Conservation (phyloP, 2,113 vertebrate species). For the Aspidoscelis tigris region DNA sequence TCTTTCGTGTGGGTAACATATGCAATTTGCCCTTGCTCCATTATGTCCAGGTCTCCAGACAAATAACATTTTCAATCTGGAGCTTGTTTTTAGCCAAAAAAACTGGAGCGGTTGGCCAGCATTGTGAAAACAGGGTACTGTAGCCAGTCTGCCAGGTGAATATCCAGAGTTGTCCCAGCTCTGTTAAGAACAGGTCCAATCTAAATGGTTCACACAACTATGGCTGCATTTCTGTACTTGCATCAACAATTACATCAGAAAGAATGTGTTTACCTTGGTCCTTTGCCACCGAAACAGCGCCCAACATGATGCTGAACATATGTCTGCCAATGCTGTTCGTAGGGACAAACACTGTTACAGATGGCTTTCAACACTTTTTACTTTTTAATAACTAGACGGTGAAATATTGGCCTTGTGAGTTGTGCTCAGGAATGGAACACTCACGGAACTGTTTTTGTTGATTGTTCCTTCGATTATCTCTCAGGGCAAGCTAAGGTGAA, state of each 20-base stretch:
- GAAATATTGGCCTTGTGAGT: constrained; percentile 60
- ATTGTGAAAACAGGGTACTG: constrained; percentile 71
- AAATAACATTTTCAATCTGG: constrained; percentile 25
- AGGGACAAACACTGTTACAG: constrained; percentile 81
- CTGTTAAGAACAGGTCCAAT: constrained; percentile 71
- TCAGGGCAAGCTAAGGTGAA: background rate
- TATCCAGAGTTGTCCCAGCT: constrained; percentile 63
- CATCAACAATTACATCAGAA: constrained; percentile 82
- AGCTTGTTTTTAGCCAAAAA: constrained; percentile 64
- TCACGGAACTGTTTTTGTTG: constrained; percentile 57
- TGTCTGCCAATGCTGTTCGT: constrained; percentile 72
- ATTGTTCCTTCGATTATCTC: constrained; percentile 34
- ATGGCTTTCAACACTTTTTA: constrained; percentile 74
- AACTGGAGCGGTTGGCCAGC: constrained; percentile 59
- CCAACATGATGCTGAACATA: constrained; percentile 80
- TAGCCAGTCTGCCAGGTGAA: constrained; percentile 71
- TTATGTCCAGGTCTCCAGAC: constrained; percentile 3
- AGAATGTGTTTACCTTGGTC: constrained; percentile 83
- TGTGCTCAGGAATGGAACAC: constrained; percentile 57
- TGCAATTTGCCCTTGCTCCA: constrained; percentile 4
- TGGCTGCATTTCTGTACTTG: constrained; percentile 70
- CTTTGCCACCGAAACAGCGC: constrained; percentile 72
- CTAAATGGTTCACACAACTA: constrained; percentile 76
- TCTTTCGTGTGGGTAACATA: background rate
- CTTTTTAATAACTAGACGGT: constrained; percentile 44